Percentiles rank a stretch among this genome's conserved stretches.
Conservation (phyloP, 2,888 invertebrate species). For the Yponomeuta malinellus region DNA sequence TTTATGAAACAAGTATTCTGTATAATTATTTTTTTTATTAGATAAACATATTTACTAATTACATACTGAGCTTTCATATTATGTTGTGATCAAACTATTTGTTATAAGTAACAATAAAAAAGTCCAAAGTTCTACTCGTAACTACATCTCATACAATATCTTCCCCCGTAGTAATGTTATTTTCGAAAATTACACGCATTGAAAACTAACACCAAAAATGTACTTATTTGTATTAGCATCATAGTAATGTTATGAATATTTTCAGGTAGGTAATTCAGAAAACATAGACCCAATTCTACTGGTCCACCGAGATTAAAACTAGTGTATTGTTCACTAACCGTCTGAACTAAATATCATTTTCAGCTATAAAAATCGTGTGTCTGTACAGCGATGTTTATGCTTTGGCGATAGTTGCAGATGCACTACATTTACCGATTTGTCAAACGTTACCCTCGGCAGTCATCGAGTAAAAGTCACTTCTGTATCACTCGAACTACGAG, state of each 20-base stretch:
- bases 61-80: not conserved
- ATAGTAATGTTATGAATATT: constrained; percentile 17
- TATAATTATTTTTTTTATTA: constrained; percentile 2
- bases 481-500: constrained; percentile 71
- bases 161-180: not conserved
- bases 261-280: constrained; percentile 26
- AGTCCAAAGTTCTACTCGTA: not conserved
- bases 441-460: constrained; percentile 68
- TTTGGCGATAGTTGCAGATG: constrained; percentile 53
- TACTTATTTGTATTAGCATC: not conserved
- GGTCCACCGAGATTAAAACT: constrained; percentile 41
- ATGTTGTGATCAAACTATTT: not conserved
- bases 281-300: constrained; percentile 50
- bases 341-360: constrained; percentile 14
- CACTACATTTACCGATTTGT: constrained; percentile 59
- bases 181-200: not conserved
- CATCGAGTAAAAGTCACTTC: constrained; percentile 72
- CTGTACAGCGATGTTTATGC: constrained; percentile 38
- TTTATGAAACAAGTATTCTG: constrained; percentile 1
- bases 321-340: constrained; percentile 32
- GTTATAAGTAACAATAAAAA: not conserved
- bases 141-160: not conserved
- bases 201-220: constrained; percentile 4
- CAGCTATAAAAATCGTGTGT: constrained; percentile 8
- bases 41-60: not conserved